Base-by-base conservation (phyloP, 2,888 invertebrate genomes). In the Tenthredo amoena region DNA sequence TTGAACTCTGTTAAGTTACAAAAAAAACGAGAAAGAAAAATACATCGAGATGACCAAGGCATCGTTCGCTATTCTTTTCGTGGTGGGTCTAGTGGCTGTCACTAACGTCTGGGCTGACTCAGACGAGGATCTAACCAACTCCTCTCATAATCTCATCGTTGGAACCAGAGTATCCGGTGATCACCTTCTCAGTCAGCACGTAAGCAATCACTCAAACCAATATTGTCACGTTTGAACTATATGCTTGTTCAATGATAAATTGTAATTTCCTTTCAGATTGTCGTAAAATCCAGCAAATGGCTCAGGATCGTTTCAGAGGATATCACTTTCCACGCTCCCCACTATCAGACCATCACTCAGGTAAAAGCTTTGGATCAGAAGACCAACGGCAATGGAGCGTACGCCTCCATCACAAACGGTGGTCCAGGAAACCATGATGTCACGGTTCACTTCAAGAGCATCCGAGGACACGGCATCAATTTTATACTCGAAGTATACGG, bases 361-460 rank as follows among this genome's bases (percentile, higher is more conserved):
- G 87, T 95, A 12, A 88, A 89, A 15, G 92, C 93, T 1, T 87
- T 91, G 12, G 95, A 95, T 88, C 93, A 93, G 85, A 90, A 93
- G 50, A 90, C 90, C 55, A 91, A 94, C 58, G 94, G 94, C 0
- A 93, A 94, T 0, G 95, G 95, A 10, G 95, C 94, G 26, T 91
- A 89, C 85, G 93, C 93, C 1, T 91, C 89, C 6, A 86, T 94
- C 0, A 50, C 89, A 1, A 71, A 65, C 0, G 95, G 95, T 47
- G 95, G 95, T 12, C 93, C 94, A 0, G 92, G 93, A 5, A 84
- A 86, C 72, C 90, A 84, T 9, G 90, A 88, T 43, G 94, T 92
- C 1, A 92, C 92, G 0, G 85, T 95, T 0, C 92, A 91, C 58
- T 93, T 95, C 88, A 94, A 94, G 87, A 94, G 95, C 34, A 92